These are phyloP conservation scores for Acipenser transmontanus DNA, from an alignment of 2,797 vertebrate species.

Conservation along the genomic window DNA sequence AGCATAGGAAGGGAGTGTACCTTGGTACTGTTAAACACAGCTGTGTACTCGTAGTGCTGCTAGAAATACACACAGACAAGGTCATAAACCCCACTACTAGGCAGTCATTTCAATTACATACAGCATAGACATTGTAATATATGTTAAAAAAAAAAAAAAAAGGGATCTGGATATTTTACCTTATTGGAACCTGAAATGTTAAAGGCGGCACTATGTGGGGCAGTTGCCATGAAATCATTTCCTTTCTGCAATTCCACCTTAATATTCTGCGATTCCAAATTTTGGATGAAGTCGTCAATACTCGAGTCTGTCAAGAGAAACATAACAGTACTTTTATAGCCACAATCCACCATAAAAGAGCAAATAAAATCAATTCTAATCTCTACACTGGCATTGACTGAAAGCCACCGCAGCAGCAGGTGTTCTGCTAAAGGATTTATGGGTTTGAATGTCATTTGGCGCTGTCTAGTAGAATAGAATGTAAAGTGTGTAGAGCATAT, in stretches of 20 bases:
- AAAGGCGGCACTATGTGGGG: constrained; percentile 76
- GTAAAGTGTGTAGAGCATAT: too few species aligned
- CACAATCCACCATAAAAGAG: too few species aligned
- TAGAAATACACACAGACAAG: constrained; percentile 14
- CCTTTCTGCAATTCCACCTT: constrained; percentile 63
- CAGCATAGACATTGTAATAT: not conserved
- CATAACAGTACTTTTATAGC: too few species aligned
- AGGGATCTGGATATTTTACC: constrained; percentile 47
- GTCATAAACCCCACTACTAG: not conserved
- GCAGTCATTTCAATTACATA: not conserved
- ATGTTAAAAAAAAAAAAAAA: not conserved
- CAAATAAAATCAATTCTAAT: too few species aligned
- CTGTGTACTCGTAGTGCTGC: constrained; percentile 67
- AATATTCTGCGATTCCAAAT: constrained; percentile 69
- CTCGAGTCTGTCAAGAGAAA: constrained; percentile 48
- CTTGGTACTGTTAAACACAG: constrained; percentile 74
- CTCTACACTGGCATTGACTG: too few species aligned
- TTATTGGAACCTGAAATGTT: constrained; percentile 58
- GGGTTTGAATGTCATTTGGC: too few species aligned
- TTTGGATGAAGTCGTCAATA: constrained; percentile 69
- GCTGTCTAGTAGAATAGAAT: too few species aligned
- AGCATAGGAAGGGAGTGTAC: constrained; percentile 80
- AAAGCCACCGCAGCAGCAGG: too few species aligned
- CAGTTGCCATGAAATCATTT: constrained; percentile 56
- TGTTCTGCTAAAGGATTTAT: too few species aligned